Evolutionary conservation across 2,888 invertebrate genomes (phyloP), one percentile per base, ranked within the genome.

Genomic region (Ischnus inquisitorius): DNA sequence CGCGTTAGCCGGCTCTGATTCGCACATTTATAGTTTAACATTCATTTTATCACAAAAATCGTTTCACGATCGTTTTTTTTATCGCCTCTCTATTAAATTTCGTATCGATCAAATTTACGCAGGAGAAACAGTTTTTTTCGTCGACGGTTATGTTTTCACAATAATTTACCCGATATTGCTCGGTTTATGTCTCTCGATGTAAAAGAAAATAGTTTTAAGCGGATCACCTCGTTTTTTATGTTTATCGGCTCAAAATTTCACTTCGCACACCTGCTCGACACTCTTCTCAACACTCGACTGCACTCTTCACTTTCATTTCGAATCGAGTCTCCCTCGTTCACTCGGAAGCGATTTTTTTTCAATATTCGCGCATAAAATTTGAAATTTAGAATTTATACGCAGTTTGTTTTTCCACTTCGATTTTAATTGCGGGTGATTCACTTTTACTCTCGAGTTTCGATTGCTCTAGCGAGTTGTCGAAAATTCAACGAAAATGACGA

Each of bases 1-100:
- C 88, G 93, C 92, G 88, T 93, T 86, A 68, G 92, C 90, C 60
- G 90, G 91, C 88, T 91, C 92, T 80, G 92, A 92, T 90, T 92
- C 92, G 89, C 92, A 92, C 92, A 91, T 93, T 81, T 86, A 78
- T 43, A 25, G 62, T 46, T 64, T 19, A 28, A 67, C 28, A 51
- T 43, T 69, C 68, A 12, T 10, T 28, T 69, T 46, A 69, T 34
- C 78, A 62, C 34, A 78, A 62, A 62, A 22, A 62, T 14, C 12
- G 39, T 48, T 51, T 48, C 28, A 67, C 25, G 14, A 28, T 48
- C 62, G 22, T 64, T 6, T 48, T 51, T 34, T 48, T 78, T 34
- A 10, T 14, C 12, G 5, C 25, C 62, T 22, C n/a, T 22, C 1
- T 39, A 3, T 16, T 43, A 16, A 69, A 62, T 54, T 76, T 25